These are phyloP conservation scores for Drosophila nigrodunni DNA, from an alignment of 1,140 invertebrate species.

Conservation along the genomic window DNA sequence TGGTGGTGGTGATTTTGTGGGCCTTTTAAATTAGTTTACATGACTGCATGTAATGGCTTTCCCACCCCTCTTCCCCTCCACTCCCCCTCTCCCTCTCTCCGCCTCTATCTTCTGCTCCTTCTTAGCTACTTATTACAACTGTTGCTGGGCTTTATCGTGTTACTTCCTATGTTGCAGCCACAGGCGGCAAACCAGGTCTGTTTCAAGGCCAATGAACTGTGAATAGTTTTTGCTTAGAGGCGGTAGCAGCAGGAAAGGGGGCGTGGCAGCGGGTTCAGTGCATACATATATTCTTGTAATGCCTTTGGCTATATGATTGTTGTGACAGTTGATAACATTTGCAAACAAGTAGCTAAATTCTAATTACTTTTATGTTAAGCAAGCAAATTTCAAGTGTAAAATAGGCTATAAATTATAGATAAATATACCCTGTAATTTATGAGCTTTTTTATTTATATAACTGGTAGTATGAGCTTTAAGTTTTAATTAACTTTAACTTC, in stretches of 20 bases:
- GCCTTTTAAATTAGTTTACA: conserved; percentile 83
- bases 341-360: conserved; percentile 2
- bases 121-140: neutral
- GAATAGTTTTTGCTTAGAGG: conserved; percentile 53
- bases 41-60: conserved; percentile 79
- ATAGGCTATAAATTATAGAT: neutral
- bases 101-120: neutral
- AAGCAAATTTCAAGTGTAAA: neutral
- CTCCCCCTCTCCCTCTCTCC: neutral
- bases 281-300: neutral
- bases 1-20: conserved; percentile 76
- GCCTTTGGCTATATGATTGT: conserved; percentile 11
- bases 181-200: conserved; percentile 48
- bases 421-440: too few relatives aligned
- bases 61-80: neutral
- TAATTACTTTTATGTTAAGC: neutral
- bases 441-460: too few relatives aligned
- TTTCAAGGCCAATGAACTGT: conserved; percentile 54
- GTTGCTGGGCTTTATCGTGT: conserved; percentile 39
- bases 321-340: conserved; percentile 14
- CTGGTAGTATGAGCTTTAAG: too few relatives aligned
- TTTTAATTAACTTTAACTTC: too few relatives aligned
- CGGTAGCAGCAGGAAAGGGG: neutral
- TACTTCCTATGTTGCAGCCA: conserved; percentile 74
- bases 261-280: neutral